A percentile compares a stretch with the other conserved stretches of the same genome.
Conservation (phyloP, 1,140 invertebrate genomes). For the Sweltsa coloradensis region DNA sequence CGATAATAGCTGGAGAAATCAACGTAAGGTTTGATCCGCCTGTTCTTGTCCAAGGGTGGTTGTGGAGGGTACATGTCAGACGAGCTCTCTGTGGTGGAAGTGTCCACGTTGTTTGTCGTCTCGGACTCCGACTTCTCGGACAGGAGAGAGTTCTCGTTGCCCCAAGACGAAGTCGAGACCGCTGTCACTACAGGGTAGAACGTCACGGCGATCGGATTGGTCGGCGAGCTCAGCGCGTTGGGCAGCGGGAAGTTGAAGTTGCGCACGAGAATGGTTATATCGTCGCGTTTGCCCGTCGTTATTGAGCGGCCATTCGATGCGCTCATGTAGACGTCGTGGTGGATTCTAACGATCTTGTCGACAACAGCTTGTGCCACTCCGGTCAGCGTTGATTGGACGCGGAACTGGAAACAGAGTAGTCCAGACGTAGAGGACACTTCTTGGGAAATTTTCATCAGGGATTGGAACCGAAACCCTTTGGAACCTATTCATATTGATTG, state of each 20-base stretch:
- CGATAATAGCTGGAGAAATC: conserved; percentile 73
- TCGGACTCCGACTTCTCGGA: conserved; percentile 2
- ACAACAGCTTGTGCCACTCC: conserved; percentile 79
- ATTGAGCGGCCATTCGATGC: background rate
- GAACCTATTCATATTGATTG: no score
- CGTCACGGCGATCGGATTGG: conserved; percentile 28
- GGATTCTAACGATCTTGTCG: conserved; percentile 70
- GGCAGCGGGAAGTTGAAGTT: conserved; percentile 76
- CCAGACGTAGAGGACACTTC: background rate
- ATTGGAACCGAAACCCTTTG: no score
- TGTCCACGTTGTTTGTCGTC: background rate
- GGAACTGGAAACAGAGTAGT: conserved; percentile 45
- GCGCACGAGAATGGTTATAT: conserved; percentile 73
- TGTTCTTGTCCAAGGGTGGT: conserved; percentile 34
- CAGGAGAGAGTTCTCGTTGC: conserved; percentile 6
- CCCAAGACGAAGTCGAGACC: conserved; percentile 13
- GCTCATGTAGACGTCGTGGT: conserved; percentile 67
- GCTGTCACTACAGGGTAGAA: conserved; percentile 45
- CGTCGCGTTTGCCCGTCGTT: conserved; percentile 43
- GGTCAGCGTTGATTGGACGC: conserved; percentile 62
- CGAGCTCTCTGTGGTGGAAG: conserved; percentile 8
- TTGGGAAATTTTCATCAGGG: no score
- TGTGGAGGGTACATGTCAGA: background rate
- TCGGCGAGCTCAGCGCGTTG: conserved; percentile 40
- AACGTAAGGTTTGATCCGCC: conserved; percentile 65